Conservation (phyloP, 2,113 vertebrate genomes). For the Pollachius pollachius region DNA sequence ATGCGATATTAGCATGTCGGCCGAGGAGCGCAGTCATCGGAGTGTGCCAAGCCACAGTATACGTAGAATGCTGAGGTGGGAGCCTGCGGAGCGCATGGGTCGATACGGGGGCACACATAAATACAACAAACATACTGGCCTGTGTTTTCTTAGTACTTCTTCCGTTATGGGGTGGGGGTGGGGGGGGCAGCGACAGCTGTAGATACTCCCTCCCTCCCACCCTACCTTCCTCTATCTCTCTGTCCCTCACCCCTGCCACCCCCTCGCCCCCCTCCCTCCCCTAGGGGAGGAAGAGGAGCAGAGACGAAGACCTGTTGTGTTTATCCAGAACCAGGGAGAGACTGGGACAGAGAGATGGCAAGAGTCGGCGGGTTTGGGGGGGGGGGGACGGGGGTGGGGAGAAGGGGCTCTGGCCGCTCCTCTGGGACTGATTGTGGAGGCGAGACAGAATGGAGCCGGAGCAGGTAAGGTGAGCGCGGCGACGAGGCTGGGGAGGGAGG, state of each 20-base stretch:
- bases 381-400: conserved; percentile 11
- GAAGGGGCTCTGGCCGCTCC: conserved; percentile 32
- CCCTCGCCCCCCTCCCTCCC: too few species aligned
- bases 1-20: conserved; percentile 26
- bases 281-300: background rate
- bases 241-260: too few species aligned
- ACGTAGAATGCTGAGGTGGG: conserved; percentile 9
- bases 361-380: conserved; percentile 33
- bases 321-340: conserved; percentile 27
- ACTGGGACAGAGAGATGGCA: conserved; percentile 10
- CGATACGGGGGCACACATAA: background rate
- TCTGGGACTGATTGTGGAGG: conserved; percentile 64
- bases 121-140: too few species aligned
- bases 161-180: background rate
- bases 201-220: too few species aligned
- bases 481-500: conserved; percentile 58
- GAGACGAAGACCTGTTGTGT: conserved; percentile 9
- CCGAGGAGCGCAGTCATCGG: too few species aligned
- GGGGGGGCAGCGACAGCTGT: too few species aligned
- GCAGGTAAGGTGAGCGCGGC: conserved; percentile 74
- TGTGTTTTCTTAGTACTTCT: background rate
- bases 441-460: conserved; percentile 76
- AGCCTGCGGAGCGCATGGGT: background rate
- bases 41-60: too few species aligned
- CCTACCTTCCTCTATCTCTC: too few species aligned